A percentile compares a stretch with the other conserved stretches of the same genome.
Evolutionary conservation across 2,797 vertebrate species (phyloP).

Genomic region (Oryzias sinensis): DNA sequence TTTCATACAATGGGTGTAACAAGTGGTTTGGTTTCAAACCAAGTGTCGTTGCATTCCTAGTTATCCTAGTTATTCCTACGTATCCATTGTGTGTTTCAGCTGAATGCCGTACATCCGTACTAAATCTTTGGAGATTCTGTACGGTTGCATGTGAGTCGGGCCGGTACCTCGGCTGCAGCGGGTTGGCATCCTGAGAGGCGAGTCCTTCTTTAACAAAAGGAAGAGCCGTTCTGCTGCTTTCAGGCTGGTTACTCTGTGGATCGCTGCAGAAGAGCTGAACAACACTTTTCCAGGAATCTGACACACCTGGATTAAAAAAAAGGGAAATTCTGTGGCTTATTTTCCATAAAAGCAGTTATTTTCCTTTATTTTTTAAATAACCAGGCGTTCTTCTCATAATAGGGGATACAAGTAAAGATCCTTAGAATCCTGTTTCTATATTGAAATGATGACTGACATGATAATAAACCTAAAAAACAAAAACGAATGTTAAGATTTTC

Average conservation of each 20-base stretch:
- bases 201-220: conserved; percentile 78
- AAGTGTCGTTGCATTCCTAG: too few species aligned
- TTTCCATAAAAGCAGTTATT: not conserved
- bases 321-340: too few species aligned
- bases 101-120: not conserved
- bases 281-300: conserved; percentile 87
- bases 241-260: conserved; percentile 71
- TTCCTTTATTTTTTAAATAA: not conserved
- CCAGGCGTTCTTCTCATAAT: too few species aligned
- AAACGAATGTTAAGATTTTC: too few species aligned
- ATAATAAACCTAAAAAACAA: too few species aligned
- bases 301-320: conserved; percentile 75
- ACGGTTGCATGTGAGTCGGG: not conserved
- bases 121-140: not conserved
- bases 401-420: too few species aligned
- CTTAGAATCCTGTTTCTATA: too few species aligned
- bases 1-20: too few species aligned
- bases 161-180: conserved; percentile 71
- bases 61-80: too few species aligned
- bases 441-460: too few species aligned
- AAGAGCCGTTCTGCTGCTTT: conserved; percentile 90
- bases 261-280: conserved; percentile 76
- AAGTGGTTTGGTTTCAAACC: too few species aligned
- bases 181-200: conserved; percentile 59
- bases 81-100: too few species aligned